These are phyloP conservation scores for Eupithecia dodoneata DNA, from an alignment of 2,888 invertebrate genomes.

Conservation along the genomic window DNA sequence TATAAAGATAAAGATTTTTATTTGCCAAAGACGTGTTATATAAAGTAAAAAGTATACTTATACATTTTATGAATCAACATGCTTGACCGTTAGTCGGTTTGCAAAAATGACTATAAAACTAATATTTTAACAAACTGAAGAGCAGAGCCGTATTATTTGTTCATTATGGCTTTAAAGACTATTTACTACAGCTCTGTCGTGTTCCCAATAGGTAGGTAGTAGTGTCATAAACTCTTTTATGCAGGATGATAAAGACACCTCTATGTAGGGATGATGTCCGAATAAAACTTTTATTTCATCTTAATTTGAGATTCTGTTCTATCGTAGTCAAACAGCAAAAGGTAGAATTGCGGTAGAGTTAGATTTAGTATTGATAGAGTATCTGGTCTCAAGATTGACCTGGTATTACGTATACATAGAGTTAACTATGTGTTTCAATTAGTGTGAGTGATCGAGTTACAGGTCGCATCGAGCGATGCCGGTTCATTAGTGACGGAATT, in stretches of 20 bases:
- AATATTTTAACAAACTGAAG: too few species aligned
- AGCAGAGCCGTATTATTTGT: not conserved
- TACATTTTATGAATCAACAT: too few species aligned
- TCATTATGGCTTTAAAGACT: not conserved
- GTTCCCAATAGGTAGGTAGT: not conserved
- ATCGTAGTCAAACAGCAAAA: not conserved
- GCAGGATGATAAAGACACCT: not conserved
- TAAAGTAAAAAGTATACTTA: too few species aligned
- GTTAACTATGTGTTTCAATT: not conserved
- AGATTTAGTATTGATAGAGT: not conserved
- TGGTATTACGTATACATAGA: not conserved
- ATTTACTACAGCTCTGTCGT: not conserved
- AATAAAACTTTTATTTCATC: not conserved
- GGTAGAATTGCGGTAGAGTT: not conserved
- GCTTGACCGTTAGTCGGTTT: too few species aligned
- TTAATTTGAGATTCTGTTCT: not conserved
- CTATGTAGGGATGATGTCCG: not conserved
- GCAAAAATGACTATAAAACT: too few species aligned
- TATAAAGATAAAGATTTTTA: too few species aligned
- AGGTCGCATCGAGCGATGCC: not conserved
- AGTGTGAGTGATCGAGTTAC: not conserved
- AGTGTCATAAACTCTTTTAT: not conserved
- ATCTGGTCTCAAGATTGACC: not conserved
- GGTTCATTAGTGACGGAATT: not conserved
- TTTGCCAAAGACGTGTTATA: too few species aligned